Conservation (phyloP, 2,113 vertebrate genomes). For the Hiodon tergisus region DNA sequence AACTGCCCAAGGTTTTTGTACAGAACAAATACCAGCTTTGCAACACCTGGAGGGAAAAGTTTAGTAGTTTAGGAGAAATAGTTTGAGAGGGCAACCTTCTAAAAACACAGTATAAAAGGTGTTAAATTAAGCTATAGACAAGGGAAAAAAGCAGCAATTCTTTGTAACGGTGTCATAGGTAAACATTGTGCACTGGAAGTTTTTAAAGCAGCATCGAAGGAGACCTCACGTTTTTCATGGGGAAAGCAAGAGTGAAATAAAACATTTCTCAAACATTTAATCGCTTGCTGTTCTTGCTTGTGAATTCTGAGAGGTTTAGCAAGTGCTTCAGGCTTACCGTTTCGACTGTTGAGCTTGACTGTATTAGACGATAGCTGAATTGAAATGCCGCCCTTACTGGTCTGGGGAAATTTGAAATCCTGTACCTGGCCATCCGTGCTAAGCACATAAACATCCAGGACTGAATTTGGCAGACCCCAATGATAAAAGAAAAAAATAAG, state of each 20-base stretch:
- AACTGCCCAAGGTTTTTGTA: constrained; percentile 96
- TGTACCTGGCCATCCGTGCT: constrained; percentile 96
- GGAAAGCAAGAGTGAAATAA: constrained; percentile 25
- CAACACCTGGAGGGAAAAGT: constrained; percentile 66
- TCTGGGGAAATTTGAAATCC: constrained; percentile 94
- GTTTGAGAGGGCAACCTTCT: background rate
- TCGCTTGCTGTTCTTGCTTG: background rate
- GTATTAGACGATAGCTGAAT: constrained; percentile 96
- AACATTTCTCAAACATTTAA: constrained; percentile 7
- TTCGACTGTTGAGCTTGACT: constrained; percentile 96
- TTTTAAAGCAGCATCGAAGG: constrained; percentile 19
- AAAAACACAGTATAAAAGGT: constrained; percentile 1
- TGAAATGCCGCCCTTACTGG: constrained; percentile 82
- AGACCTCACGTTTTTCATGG: constrained; percentile 20
- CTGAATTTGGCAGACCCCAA: constrained; percentile 53
- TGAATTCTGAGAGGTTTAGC: background rate
- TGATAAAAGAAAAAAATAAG: constrained; percentile 14
- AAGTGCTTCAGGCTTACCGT: constrained; percentile 69
- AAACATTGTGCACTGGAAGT: constrained; percentile 29
- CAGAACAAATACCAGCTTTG: constrained; percentile 96
- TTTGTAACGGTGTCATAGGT: constrained; percentile 15
- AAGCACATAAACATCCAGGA: constrained; percentile 92
- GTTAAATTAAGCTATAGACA: constrained; percentile 13
- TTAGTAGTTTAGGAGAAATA: background rate
- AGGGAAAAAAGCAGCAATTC: background rate